phyloP scores from a whole-genome alignment of 2,888 invertebrate genomes.

The Microctonus brassicae region DNA sequence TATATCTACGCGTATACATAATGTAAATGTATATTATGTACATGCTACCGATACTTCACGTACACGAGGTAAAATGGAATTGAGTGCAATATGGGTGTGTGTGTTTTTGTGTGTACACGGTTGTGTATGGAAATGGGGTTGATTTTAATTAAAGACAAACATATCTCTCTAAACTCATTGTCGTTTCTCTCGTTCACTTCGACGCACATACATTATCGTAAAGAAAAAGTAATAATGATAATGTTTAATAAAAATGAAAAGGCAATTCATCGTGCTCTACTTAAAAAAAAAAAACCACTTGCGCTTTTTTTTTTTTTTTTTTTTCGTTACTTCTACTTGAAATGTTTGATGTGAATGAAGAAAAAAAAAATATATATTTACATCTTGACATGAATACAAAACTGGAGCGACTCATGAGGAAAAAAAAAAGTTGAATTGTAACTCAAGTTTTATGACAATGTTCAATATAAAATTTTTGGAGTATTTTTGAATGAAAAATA shows the following conservation, averaged over 20 bases:
- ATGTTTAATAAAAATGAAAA: not conserved
- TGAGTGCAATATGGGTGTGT: not conserved
- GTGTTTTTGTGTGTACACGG: not conserved
- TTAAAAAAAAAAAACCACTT: not conserved
- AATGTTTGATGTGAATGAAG: not conserved
- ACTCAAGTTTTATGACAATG: not conserved
- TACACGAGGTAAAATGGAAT: constrained; percentile 6
- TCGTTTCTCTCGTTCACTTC: constrained; percentile 51
- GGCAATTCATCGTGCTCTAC: not conserved
- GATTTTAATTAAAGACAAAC: constrained; percentile 68
- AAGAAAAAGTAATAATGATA: not conserved
- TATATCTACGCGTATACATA: not conserved
- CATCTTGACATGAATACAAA: not conserved
- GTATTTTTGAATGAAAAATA: not conserved
- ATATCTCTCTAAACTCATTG: constrained; percentile 51
- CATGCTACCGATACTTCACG: constrained; percentile 3
- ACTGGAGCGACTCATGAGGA: not conserved
- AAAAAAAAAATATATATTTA: not conserved
- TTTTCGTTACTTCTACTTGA: not conserved
- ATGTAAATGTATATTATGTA: constrained; percentile 19
- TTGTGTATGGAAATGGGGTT: constrained; percentile 45
- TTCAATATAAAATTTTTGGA: not conserved
- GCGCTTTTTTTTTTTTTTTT: not conserved
- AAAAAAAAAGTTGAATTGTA: not conserved
- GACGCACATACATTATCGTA: not conserved